Evolutionary conservation across 2,888 invertebrate species (phyloP).

Genomic region (Ophion ventricosus): DNA sequence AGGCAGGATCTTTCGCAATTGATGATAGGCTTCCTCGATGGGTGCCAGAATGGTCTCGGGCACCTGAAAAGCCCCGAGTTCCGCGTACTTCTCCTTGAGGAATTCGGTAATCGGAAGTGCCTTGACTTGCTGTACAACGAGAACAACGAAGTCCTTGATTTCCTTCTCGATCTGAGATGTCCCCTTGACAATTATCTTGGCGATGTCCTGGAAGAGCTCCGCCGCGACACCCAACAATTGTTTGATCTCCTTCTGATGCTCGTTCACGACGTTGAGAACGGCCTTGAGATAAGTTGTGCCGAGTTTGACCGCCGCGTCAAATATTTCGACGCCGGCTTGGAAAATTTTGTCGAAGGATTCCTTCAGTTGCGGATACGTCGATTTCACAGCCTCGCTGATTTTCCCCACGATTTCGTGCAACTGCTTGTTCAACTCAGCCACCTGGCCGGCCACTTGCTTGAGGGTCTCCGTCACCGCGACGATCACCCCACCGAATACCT

Average conservation of each 20-base stretch:
- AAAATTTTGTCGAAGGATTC: conserved; percentile 82
- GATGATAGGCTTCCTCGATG: conserved; percentile 85
- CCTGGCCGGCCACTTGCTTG: conserved; percentile 78
- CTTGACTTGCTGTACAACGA: conserved; percentile 84
- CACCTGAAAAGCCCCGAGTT: conserved; percentile 83
- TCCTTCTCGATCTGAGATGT: conserved; percentile 78
- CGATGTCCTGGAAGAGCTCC: conserved; percentile 82
- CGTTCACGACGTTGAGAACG: conserved; percentile 85
- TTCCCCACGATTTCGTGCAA: conserved; percentile 79
- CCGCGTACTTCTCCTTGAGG: conserved; percentile 82
- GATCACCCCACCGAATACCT: conserved; percentile 82
- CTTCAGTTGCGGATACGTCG: conserved; percentile 75
- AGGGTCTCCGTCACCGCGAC: conserved; percentile 79
- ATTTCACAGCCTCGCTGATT: conserved; percentile 82
- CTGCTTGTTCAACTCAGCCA: conserved; percentile 80
- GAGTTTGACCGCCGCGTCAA: conserved; percentile 83
- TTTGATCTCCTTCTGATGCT: conserved; percentile 88
- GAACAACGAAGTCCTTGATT: conserved; percentile 82
- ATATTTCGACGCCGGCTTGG: conserved; percentile 83
- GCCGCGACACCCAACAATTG: conserved; percentile 84
- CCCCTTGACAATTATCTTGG: conserved; percentile 78
- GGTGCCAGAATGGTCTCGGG: conserved; percentile 85
- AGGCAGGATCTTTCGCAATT: conserved; percentile 86
- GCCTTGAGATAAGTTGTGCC: conserved; percentile 84
- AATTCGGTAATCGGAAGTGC: conserved; percentile 85